phyloP scores from a whole-genome alignment of 2,113 vertebrate genomes.

The Trinectes maculatus region DNA sequence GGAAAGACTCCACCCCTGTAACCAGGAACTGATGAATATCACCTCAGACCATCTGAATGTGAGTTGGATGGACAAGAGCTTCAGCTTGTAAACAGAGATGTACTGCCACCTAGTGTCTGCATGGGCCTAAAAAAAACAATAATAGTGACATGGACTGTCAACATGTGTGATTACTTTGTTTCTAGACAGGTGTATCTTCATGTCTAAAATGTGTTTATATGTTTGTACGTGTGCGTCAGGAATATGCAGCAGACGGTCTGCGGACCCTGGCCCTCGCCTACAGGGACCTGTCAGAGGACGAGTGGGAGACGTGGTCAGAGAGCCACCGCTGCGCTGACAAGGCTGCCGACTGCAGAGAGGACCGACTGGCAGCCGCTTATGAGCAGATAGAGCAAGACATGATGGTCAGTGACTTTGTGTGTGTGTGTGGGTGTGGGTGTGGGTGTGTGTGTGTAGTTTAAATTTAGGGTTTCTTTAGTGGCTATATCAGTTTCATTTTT shows the following conservation, averaged over 20 bases:
- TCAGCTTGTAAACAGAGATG: neutral
- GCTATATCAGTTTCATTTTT: neutral
- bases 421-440: neutral
- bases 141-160: neutral
- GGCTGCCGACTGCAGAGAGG: conserved; percentile 84
- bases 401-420: conserved; percentile 81
- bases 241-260: conserved; percentile 70
- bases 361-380: conserved; percentile 87
- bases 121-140: neutral
- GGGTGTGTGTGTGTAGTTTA: conserved; percentile 14
- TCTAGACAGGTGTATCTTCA: neutral
- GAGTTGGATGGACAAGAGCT: conserved; percentile 60
- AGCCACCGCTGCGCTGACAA: conserved; percentile 81
- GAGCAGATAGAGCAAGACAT: conserved; percentile 93
- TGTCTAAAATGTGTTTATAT: neutral
- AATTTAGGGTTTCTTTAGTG: conserved; percentile 9
- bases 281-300: conserved; percentile 88
- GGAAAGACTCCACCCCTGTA: conserved; percentile 85
- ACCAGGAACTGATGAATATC: conserved; percentile 84
- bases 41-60: conserved; percentile 94
- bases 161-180: neutral
- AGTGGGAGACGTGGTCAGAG: conserved; percentile 88
- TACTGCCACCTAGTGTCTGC: conserved; percentile 65
- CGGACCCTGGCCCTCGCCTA: conserved; percentile 91
- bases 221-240: conserved; percentile 36